These are phyloP conservation scores for Eilema caniola DNA, from an alignment of 2,888 invertebrate species.

Conservation along the genomic window DNA sequence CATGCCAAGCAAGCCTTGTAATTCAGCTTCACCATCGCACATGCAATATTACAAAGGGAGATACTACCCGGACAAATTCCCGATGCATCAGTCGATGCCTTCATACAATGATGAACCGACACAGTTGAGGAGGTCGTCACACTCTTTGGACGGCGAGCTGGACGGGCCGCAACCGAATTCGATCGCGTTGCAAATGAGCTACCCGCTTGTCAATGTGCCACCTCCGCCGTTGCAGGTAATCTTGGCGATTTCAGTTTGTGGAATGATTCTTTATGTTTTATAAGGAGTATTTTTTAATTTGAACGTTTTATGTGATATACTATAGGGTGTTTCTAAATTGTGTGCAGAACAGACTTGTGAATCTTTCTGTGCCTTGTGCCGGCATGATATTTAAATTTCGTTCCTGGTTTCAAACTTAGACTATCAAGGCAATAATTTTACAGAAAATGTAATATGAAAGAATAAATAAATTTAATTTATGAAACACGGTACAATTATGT, in stretches of 20 bases:
- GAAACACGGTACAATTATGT: not conserved
- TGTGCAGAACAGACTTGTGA: not conserved
- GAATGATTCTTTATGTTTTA: not conserved
- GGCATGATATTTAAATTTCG: not conserved
- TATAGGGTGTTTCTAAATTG: not conserved
- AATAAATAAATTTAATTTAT: not conserved
- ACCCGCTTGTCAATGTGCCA: slow-evolving; percentile 87
- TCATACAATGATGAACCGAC: slow-evolving; percentile 61
- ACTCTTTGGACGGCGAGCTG: slow-evolving; percentile 76
- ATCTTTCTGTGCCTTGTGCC: not conserved
- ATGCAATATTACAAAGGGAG: slow-evolving; percentile 62
- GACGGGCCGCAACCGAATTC: slow-evolving; percentile 86
- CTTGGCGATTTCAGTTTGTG: slow-evolving; percentile 9
- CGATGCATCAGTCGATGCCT: slow-evolving; percentile 75
- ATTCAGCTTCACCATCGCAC: slow-evolving; percentile 51
- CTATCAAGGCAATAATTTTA: no score
- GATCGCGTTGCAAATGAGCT: slow-evolving; percentile 89
- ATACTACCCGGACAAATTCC: slow-evolving; percentile 51
- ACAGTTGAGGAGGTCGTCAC: slow-evolving; percentile 71
- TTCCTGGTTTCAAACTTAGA: not conserved
- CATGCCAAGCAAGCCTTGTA: slow-evolving; percentile 56
- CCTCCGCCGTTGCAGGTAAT: slow-evolving; percentile 81
- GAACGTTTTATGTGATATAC: not conserved
- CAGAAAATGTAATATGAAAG: not conserved
- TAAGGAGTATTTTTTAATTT: not conserved